These are phyloP conservation scores for Oryzias melastigma DNA, from an alignment of 2,113 vertebrate species.

Conservation along the genomic window DNA sequence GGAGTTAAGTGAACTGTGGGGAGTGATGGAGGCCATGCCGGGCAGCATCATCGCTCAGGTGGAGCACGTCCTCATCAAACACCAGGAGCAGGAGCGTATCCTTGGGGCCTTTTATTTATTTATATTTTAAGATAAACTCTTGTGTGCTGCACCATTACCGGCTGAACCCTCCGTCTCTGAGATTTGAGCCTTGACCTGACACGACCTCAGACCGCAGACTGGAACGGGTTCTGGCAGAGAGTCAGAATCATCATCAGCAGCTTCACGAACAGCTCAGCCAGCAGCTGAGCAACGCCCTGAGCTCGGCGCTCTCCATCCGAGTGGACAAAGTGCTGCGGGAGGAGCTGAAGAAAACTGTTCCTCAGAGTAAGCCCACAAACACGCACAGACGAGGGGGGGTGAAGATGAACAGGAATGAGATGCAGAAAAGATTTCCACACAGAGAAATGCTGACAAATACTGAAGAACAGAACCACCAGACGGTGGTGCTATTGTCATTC, in stretches of 20 bases:
- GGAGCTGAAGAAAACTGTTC: slow-evolving; percentile 93
- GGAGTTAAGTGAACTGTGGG: slow-evolving; percentile 85
- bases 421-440: too few species aligned
- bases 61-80: slow-evolving; percentile 83
- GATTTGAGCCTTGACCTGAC: slow-evolving; percentile 79
- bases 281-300: slow-evolving; percentile 87
- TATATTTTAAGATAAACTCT: background rate
- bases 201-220: slow-evolving; percentile 84
- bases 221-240: slow-evolving; percentile 84
- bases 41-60: slow-evolving; percentile 87
- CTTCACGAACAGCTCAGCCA: slow-evolving; percentile 91
- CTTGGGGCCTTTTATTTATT: slow-evolving; percentile 53
- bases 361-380: slow-evolving; percentile 83
- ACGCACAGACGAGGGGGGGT: background rate
- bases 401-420: too few species aligned
- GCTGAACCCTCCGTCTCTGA: background rate
- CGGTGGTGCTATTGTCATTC: too few species aligned
- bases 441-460: too few species aligned
- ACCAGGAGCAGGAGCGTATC: slow-evolving; percentile 97
- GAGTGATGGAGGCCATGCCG: slow-evolving; percentile 87
- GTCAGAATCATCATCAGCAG: slow-evolving; percentile 85
- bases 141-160: background rate
- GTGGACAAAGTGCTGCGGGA: slow-evolving; percentile 93
- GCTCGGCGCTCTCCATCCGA: slow-evolving; percentile 81
- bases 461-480: too few species aligned